Conservation (phyloP, 1,140 invertebrate species). For the Akabosia matsudoensis region DNA sequence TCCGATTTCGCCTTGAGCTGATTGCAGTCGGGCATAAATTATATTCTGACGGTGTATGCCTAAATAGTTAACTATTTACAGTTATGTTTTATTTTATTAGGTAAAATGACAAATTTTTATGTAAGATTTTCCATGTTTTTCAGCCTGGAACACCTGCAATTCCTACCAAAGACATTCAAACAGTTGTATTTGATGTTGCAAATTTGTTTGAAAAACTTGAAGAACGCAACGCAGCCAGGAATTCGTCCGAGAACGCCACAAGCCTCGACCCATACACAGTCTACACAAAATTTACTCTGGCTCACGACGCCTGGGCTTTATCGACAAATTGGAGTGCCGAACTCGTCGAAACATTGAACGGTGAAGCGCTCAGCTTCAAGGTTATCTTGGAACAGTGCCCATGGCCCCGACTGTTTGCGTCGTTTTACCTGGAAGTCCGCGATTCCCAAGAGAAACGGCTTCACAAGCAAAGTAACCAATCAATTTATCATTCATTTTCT, state of each 20-base stretch:
- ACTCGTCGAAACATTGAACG: neutral
- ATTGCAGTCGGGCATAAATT: neutral
- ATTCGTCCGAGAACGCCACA: neutral
- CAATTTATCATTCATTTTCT: neutral
- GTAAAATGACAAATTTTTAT: neutral
- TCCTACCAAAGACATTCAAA: slow-evolving; percentile 5
- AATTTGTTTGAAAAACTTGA: neutral
- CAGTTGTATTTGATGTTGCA: neutral
- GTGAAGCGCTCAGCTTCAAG: neutral
- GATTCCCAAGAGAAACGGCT: neutral
- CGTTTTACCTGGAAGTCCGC: neutral
- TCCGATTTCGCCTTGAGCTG: slow-evolving; percentile 13
- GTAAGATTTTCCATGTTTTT: neutral
- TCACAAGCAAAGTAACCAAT: slow-evolving; percentile 5
- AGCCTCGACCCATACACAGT: neutral
- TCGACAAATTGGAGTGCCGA: neutral
- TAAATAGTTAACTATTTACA: neutral
- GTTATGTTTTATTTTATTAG: neutral
- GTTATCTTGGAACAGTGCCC: neutral
- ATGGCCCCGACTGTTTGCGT: neutral
- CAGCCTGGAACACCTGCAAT: neutral
- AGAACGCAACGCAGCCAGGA: neutral
- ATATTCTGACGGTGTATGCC: neutral
- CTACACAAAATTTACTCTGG: neutral
- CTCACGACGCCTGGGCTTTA: neutral